Percentiles rank a stretch among this genome's conserved stretches.
Evolutionary conservation across 2,797 vertebrate genomes (phyloP).

Genomic region (Cryptoblepharus egeriae): DNA sequence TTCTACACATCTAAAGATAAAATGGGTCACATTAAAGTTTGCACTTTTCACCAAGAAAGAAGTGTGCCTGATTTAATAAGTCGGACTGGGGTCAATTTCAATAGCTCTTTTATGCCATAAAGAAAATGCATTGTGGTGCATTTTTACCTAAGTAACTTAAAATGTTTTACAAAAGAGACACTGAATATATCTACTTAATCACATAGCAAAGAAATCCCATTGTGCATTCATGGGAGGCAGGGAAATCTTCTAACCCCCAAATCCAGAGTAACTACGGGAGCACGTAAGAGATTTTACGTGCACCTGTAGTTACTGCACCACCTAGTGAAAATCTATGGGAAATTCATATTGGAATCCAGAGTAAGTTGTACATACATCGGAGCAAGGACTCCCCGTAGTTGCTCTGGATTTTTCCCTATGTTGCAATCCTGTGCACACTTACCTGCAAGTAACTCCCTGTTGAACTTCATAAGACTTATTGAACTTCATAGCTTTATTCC

Average conservation of each 20-base stretch:
- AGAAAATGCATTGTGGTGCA: constrained; percentile 1
- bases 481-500: background rate
- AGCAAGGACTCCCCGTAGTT: too few species aligned
- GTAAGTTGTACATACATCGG: too few species aligned
- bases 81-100: constrained; percentile 33
- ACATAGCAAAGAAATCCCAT: constrained; percentile 16
- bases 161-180: constrained; percentile 36
- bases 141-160: constrained; percentile 42
- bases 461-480: too few species aligned
- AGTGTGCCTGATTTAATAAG: constrained; percentile 27
- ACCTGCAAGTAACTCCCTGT: too few species aligned
- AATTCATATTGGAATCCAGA: too few species aligned
- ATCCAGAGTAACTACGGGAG: too few species aligned
- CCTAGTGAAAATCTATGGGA: too few species aligned
- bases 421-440: too few species aligned
- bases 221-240: background rate
- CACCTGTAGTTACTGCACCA: too few species aligned
- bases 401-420: too few species aligned
- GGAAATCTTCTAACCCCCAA: constrained; percentile 23
- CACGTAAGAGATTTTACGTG: too few species aligned
- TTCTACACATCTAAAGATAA: constrained; percentile 29
- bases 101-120: constrained; percentile 21
- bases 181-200: constrained; percentile 37
- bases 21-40: constrained; percentile 35
- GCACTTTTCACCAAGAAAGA: constrained; percentile 34